phyloP scores from a whole-genome alignment of 92 coral and sea anemone species.

The Isaurus tuberculatus region DNA sequence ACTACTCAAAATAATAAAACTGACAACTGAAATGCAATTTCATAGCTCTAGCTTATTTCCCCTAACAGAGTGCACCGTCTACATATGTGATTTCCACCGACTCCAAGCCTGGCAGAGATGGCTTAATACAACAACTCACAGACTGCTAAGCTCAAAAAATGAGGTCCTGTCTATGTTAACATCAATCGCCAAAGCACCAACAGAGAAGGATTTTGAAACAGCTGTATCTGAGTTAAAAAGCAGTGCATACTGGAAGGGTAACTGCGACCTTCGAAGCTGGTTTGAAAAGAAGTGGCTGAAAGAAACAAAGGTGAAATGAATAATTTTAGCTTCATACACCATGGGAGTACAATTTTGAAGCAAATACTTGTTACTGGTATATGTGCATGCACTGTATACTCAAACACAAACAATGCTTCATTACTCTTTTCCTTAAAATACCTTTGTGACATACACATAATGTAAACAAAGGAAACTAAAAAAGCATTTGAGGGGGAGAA shows the following conservation, averaged over 20 bases:
- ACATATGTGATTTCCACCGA: conserved; percentile 45
- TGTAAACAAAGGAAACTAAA: neutral
- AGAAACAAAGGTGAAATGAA: neutral
- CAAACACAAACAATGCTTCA: neutral
- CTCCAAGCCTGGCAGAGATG: conserved; percentile 56
- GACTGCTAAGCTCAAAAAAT: neutral
- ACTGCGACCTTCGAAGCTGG: neutral
- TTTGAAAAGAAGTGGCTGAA: conserved; percentile 9
- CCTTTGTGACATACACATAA: neutral
- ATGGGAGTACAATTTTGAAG: neutral
- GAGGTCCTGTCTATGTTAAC: neutral
- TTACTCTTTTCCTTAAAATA: neutral
- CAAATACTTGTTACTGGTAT: neutral
- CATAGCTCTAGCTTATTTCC: neutral
- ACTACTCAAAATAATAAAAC: neutral
- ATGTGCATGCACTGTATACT: neutral
- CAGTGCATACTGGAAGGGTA: neutral
- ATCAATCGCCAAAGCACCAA: neutral
- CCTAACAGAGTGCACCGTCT: neutral
- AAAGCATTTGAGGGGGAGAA: neutral
- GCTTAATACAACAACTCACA: neutral
- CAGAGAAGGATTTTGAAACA: neutral
- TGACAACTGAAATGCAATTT: neutral
- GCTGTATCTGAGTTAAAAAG: neutral
- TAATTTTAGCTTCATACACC: neutral